Evolutionary conservation across 2,888 invertebrate species (phyloP).

Genomic region (Fragum sueziense): DNA sequence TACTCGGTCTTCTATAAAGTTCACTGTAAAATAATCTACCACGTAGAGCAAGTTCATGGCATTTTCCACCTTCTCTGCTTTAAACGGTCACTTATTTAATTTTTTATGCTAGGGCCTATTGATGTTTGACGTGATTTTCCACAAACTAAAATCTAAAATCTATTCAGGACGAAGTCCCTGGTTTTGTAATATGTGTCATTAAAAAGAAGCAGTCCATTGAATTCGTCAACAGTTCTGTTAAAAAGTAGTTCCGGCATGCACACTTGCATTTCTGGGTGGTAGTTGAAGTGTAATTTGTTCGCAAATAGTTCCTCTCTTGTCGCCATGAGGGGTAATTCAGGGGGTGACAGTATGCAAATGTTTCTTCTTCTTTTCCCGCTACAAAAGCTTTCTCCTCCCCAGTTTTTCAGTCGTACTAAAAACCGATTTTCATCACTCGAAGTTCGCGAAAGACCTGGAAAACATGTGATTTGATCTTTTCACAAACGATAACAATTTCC

Average conservation of each 20-base stretch:
- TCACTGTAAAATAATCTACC: too few relatives aligned
- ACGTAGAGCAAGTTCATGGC: too few relatives aligned
- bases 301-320: conserved; percentile 76
- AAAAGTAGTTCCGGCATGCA: conserved; percentile 73
- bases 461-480: too few relatives aligned
- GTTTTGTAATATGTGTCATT: conserved; percentile 25
- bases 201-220: conserved; percentile 48
- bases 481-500: too few relatives aligned
- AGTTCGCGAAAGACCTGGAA: too few relatives aligned
- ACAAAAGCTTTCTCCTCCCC: conserved; percentile 71
- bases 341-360: conserved; percentile 77
- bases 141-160: background rate
- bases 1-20: too few relatives aligned
- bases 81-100: too few relatives aligned
- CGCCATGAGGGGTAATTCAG: conserved; percentile 73
- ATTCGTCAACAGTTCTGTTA: conserved; percentile 67
- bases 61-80: too few relatives aligned
- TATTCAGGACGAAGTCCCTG: background rate
- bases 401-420: conserved; percentile 72
- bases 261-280: conserved; percentile 69
- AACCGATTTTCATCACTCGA: background rate
- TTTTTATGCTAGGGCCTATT: too few relatives aligned
- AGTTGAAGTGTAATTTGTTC: conserved; percentile 78
- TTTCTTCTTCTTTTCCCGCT: conserved; percentile 69
- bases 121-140: too few relatives aligned